These are phyloP conservation scores for Perognathus longimembris DNA, from an alignment of 2,113 vertebrate genomes.

Conservation along the genomic window DNA sequence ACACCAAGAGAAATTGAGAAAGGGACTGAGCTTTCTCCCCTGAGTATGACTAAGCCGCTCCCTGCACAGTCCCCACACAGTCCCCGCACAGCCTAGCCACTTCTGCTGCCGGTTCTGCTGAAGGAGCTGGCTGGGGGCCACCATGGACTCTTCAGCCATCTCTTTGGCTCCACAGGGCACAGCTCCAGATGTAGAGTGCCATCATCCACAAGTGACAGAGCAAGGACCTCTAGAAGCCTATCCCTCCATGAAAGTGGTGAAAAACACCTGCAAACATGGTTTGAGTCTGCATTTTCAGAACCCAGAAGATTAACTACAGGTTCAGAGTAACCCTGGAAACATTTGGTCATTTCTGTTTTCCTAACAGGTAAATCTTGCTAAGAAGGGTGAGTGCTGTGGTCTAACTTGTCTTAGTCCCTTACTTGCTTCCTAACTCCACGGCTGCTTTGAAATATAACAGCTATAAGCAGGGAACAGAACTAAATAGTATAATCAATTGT, in stretches of 20 bases:
- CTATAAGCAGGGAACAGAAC: background rate
- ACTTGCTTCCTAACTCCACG: background rate
- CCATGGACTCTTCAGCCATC: background rate
- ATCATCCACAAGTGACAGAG: background rate
- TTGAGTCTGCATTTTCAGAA: background rate
- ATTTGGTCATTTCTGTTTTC: background rate
- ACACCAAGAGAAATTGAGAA: background rate
- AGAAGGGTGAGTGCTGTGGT: background rate
- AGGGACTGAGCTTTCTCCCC: too few species aligned
- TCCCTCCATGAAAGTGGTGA: conserved; percentile 32
- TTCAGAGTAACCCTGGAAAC: background rate
- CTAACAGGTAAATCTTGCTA: background rate
- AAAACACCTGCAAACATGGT: background rate
- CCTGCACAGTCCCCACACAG: background rate
- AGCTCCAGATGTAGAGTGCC: background rate
- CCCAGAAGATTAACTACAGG: background rate
- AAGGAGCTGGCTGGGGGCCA: too few species aligned
- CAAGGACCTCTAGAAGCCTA: background rate
- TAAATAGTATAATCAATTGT: background rate
- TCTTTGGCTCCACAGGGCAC: background rate
- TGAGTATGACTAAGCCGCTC: background rate
- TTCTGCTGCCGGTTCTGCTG: background rate
- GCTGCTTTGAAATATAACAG: background rate
- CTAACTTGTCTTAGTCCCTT: background rate
- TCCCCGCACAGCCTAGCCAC: too few species aligned